These are phyloP conservation scores for Rhyzopertha dominica DNA, from an alignment of 1,140 invertebrate species.

Conservation along the genomic window DNA sequence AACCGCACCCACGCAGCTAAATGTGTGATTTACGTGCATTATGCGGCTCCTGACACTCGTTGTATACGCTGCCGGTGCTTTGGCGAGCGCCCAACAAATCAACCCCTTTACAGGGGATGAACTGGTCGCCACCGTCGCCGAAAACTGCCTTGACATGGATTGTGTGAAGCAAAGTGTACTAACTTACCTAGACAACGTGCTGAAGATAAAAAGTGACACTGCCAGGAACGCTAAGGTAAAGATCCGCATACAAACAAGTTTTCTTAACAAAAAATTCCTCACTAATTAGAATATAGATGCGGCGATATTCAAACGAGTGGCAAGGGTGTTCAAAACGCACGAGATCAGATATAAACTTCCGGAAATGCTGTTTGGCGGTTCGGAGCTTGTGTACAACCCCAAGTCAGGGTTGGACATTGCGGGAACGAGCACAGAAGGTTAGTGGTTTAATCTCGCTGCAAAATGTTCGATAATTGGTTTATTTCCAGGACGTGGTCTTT, in stretches of 20 bases:
- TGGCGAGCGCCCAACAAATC: conserved; percentile 50
- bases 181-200: conserved; percentile 62
- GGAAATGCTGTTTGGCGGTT: conserved; percentile 63
- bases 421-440: conserved; percentile 49
- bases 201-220: conserved; percentile 57
- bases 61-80: conserved; percentile 45
- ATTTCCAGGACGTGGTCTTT: conserved; percentile 54
- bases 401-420: conserved; percentile 61
- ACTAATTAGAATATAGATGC: conserved; percentile 59
- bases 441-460: conserved; percentile 23
- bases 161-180: conserved; percentile 71
- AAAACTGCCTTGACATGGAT: conserved; percentile 63
- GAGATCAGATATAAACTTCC: conserved; percentile 66
- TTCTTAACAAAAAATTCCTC: too few relatives aligned
- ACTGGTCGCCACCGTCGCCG: conserved; percentile 63
- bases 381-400: conserved; percentile 62
- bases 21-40: conserved; percentile 28
- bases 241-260: conserved; percentile 20
- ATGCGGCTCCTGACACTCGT: conserved; percentile 44
- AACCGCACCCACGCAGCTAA: conserved; percentile 43
- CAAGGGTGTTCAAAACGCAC: conserved; percentile 63
- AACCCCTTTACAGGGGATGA: conserved; percentile 60
- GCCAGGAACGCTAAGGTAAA: conserved; percentile 43
- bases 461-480: too few relatives aligned
- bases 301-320: conserved; percentile 64